Evolutionary conservation across 2,888 invertebrate species (phyloP).

Genomic region (Pseudanteris insignis): DNA sequence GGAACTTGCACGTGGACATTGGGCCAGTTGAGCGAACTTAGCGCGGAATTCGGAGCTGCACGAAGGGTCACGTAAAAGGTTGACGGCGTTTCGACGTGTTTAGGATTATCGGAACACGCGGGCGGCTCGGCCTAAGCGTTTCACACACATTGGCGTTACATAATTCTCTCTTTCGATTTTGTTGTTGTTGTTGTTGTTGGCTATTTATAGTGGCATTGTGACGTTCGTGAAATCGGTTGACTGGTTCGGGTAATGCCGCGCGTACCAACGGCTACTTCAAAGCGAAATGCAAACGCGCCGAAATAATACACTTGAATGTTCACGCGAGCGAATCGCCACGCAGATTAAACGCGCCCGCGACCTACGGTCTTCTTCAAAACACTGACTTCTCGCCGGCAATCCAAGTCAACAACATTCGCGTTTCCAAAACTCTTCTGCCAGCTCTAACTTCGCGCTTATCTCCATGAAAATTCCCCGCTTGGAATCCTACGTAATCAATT

Average conservation of each 20-base stretch:
- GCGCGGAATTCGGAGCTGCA: too few relatives aligned
- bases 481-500: constrained; percentile 21
- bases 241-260: too few relatives aligned
- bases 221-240: background rate
- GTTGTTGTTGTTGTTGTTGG: too few relatives aligned
- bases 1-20: too few relatives aligned
- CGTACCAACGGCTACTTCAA: too few relatives aligned
- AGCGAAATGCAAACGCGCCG: too few relatives aligned
- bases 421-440: constrained; percentile 33
- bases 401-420: constrained; percentile 33
- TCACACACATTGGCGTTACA: constrained; percentile 7
- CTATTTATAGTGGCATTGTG: background rate
- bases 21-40: too few relatives aligned
- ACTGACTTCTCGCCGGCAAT: constrained; percentile 31
- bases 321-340: constrained; percentile 4
- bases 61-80: too few relatives aligned
- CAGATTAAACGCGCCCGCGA: constrained; percentile 18
- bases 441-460: constrained; percentile 34
- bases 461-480: constrained; percentile 30
- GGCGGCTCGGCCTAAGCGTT: too few relatives aligned
- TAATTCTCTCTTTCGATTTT: too few relatives aligned
- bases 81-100: too few relatives aligned
- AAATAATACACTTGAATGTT: constrained; percentile 3
- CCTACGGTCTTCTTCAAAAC: constrained; percentile 38
- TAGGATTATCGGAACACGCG: too few relatives aligned